These are phyloP conservation scores for Hiodon tergisus DNA, from an alignment of 2,113 vertebrate species.

Conservation along the genomic window DNA sequence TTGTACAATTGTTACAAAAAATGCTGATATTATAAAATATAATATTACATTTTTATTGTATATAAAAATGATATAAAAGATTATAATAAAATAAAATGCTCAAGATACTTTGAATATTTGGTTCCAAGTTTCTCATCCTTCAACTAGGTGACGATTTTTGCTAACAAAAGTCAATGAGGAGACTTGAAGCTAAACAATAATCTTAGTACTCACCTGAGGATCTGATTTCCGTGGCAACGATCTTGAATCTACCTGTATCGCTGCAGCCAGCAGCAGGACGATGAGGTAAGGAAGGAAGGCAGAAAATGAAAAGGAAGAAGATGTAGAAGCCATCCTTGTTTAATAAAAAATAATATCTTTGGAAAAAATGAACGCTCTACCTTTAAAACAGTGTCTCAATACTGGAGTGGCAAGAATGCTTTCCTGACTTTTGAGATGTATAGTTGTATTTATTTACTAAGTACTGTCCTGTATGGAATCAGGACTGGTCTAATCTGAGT, in stretches of 20 bases:
- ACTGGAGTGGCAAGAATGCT: not conserved
- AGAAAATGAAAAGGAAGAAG: not conserved
- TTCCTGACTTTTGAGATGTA: not conserved
- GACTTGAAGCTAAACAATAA: not conserved
- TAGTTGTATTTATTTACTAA: not conserved
- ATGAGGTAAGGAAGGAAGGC: conserved; percentile 9
- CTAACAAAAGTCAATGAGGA: too few relatives aligned
- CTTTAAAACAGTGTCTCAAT: not conserved
- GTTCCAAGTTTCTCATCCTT: too few relatives aligned
- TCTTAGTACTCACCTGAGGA: conserved; percentile 31
- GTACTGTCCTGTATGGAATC: conserved; percentile 37
- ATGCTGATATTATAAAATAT: too few relatives aligned
- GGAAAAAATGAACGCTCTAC: not conserved
- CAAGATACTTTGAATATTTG: too few relatives aligned
- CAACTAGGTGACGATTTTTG: too few relatives aligned
- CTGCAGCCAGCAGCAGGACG: conserved; percentile 17
- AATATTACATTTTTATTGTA: too few relatives aligned
- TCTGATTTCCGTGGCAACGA: conserved; percentile 26
- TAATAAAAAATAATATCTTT: not conserved
- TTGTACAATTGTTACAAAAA: too few relatives aligned
- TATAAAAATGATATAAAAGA: too few relatives aligned
- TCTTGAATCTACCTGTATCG: conserved; percentile 24
- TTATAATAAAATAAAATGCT: too few relatives aligned
- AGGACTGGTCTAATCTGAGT: conserved; percentile 36
- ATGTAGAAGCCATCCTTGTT: conserved; percentile 32